Evolutionary conservation across 2,113 vertebrate genomes (phyloP).

Genomic region (Zapornia atra): DNA sequence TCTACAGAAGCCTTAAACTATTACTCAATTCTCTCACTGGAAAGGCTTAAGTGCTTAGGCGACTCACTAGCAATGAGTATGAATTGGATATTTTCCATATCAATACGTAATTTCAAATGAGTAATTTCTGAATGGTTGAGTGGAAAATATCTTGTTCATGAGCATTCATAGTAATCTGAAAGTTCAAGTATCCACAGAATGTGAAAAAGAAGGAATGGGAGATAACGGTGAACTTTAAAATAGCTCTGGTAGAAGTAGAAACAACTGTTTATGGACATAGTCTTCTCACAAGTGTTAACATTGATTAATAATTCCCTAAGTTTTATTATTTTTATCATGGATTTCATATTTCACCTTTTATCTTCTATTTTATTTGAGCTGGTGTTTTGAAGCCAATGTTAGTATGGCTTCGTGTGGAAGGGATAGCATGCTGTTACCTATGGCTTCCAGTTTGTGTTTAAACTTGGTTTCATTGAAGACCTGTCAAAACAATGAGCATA

Average conservation of each 20-base stretch:
- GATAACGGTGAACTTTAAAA: background rate
- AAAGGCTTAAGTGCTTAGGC: background rate
- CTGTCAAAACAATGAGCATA: background rate
- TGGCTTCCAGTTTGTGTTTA: background rate
- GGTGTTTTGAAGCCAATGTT: background rate
- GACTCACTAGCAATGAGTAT: background rate
- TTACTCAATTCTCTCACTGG: background rate
- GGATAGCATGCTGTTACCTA: background rate
- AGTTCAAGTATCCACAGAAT: background rate
- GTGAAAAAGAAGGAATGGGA: background rate
- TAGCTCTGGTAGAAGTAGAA: background rate
- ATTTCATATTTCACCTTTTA: background rate
- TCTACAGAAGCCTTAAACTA: background rate
- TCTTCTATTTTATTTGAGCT: background rate
- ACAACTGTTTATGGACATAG: background rate
- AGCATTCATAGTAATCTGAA: background rate
- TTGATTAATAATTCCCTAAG: background rate
- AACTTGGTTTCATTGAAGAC: background rate
- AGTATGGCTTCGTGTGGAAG: background rate
- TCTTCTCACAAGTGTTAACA: background rate
- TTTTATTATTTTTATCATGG: background rate
- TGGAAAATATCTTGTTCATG: background rate
- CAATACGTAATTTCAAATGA: background rate
- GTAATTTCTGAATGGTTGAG: background rate
- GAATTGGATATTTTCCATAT: background rate